These are phyloP conservation scores for Cydia fagiglandana DNA, from an alignment of 1,140 invertebrate species.

Conservation along the genomic window DNA sequence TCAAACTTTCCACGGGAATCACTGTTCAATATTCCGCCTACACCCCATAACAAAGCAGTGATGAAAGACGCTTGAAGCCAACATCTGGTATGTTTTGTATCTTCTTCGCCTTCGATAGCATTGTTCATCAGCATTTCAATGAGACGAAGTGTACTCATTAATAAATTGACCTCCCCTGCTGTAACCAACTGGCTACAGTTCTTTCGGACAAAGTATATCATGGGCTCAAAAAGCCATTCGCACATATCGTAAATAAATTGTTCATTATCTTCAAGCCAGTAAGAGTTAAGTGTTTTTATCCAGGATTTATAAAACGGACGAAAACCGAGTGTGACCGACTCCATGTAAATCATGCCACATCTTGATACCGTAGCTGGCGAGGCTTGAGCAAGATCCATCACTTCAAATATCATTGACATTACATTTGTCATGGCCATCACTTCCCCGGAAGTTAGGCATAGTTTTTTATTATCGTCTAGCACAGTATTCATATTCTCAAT, in stretches of 20 bases:
- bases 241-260: constrained; percentile 84
- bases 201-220: constrained; percentile 84
- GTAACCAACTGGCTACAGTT: constrained; percentile 84
- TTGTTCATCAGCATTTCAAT: constrained; percentile 89
- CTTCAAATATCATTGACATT: constrained; percentile 97
- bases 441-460: constrained; percentile 92
- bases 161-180: constrained; percentile 87
- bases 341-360: constrained; percentile 98
- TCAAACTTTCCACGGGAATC: constrained; percentile 88
- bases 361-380: constrained; percentile 95
- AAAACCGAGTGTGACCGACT: constrained; percentile 87
- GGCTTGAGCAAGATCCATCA: constrained; percentile 92
- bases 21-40: constrained; percentile 87
- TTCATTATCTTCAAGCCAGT: constrained; percentile 84
- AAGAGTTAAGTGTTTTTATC: constrained; percentile 82
- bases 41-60: constrained; percentile 88
- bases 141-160: constrained; percentile 85
- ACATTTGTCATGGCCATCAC: constrained; percentile 91
- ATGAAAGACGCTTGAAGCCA: constrained; percentile 91
- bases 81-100: constrained; percentile 81
- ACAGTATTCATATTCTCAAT: constrained; percentile 98
- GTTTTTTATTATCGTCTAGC: constrained; percentile 96
- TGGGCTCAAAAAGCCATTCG: constrained; percentile 87
- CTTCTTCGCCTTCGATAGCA: constrained; percentile 83
- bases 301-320: constrained; percentile 87